These are phyloP conservation scores for Acanthurus lineatus DNA, from an alignment of 2,797 vertebrate species.

Conservation along the genomic window DNA sequence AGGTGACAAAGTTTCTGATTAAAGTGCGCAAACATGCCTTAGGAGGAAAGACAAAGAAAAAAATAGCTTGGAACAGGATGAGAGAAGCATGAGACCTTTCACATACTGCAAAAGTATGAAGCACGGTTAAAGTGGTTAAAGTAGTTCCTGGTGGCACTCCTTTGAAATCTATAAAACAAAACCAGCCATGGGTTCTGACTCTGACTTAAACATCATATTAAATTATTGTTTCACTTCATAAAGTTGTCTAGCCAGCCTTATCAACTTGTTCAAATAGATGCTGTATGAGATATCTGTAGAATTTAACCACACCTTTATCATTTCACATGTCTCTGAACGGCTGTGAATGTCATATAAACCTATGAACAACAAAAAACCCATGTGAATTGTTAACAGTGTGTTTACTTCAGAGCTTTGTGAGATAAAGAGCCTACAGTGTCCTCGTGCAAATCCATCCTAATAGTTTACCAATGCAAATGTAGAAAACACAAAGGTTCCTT, in stretches of 20 bases:
- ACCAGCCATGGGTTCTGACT: neutral
- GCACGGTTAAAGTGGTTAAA: too few relatives aligned
- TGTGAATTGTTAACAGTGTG: conserved; percentile 17
- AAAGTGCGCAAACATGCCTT: neutral
- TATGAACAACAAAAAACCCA: conserved; percentile 4
- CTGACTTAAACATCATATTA: neutral
- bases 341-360: neutral
- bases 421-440: conserved; percentile 25
- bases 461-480: conserved; percentile 1
- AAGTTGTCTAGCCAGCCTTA: too few relatives aligned
- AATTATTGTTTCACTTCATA: too few relatives aligned
- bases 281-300: neutral
- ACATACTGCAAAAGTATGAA: too few relatives aligned
- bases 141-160: neutral
- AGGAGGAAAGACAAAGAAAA: neutral
- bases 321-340: conserved; percentile 17
- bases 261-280: neutral
- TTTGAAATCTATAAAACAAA: neutral
- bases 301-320: neutral
- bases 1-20: neutral
- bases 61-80: too few relatives aligned
- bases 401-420: neutral
- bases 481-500: conserved; percentile 22
- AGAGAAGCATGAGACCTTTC: too few relatives aligned
- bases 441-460: neutral